phyloP scores from a whole-genome alignment of 2,797 vertebrate species.

The Eleutherodactylus coqui region DNA sequence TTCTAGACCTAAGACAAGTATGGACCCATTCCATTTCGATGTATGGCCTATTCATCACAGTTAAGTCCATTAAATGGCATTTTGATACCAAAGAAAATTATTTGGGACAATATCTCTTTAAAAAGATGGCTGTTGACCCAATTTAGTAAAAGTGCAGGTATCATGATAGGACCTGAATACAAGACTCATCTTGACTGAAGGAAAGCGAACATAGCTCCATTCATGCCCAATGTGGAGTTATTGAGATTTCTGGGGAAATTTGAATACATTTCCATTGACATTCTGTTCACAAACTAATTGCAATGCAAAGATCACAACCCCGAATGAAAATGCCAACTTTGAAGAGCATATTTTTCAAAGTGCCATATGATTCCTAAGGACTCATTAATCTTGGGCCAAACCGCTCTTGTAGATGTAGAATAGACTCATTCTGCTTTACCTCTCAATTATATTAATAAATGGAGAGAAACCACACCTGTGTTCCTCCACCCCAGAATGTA shows the following conservation, averaged over 20 bases:
- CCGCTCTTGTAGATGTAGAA: slow-evolving; percentile 3
- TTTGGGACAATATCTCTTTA: not conserved
- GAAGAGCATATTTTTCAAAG: slow-evolving; percentile 52
- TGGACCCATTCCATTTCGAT: not conserved
- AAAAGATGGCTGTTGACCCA: not conserved
- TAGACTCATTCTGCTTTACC: slow-evolving; percentile 25
- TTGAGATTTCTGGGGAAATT: slow-evolving; percentile 18
- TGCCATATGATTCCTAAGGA: slow-evolving; percentile 50
- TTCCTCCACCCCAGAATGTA: not conserved
- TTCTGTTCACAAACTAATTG: slow-evolving; percentile 53
- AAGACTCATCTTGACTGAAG: not conserved
- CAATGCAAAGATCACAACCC: slow-evolving; percentile 49
- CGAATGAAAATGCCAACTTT: slow-evolving; percentile 52
- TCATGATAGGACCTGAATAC: not conserved
- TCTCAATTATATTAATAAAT: slow-evolving; percentile 42
- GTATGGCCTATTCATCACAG: not conserved
- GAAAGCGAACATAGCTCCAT: not conserved
- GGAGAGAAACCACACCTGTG: slow-evolving; percentile 24
- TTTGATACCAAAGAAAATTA: not conserved
- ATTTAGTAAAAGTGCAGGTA: not conserved
- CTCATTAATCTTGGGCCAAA: slow-evolving; percentile 50
- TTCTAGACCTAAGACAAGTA: not conserved
- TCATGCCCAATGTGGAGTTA: slow-evolving; percentile 1
- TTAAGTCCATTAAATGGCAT: not conserved
- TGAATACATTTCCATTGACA: slow-evolving; percentile 51